Percentiles rank a stretch among this genome's conserved stretches.
phyloP scores from a whole-genome alignment of 1,140 invertebrate species.

The Luehdorfia chinensis region DNA sequence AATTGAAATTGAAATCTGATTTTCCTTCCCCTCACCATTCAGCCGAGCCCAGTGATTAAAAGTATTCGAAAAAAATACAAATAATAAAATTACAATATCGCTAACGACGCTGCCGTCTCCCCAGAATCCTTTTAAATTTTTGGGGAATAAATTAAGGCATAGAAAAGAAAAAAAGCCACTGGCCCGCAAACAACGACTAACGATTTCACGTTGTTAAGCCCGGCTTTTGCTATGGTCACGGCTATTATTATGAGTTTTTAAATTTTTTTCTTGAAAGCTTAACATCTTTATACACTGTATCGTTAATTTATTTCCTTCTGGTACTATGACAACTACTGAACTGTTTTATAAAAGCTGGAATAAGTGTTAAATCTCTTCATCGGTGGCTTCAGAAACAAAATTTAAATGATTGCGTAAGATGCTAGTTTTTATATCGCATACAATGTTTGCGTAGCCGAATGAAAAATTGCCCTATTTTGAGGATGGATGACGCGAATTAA shows the following conservation, averaged over 20 bases:
- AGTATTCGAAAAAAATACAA: conserved; percentile 75
- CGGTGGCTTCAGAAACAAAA: no score
- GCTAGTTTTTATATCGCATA: conserved; percentile 27
- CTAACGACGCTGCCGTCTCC: conserved; percentile 64
- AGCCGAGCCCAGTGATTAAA: conserved; percentile 64
- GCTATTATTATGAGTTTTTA: conserved; percentile 46
- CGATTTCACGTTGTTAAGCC: conserved; percentile 56
- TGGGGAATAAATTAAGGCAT: conserved; percentile 69
- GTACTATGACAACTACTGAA: no score
- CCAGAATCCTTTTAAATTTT: conserved; percentile 74
- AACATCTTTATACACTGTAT: conserved; percentile 6
- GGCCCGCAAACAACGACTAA: conserved; percentile 58
- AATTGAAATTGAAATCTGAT: conserved; percentile 77
- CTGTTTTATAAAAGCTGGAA: no score
- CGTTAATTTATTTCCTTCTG: conserved; percentile 11
- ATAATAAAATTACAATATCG: conserved; percentile 77
- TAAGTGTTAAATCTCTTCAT: no score
- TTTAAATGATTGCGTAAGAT: no score
- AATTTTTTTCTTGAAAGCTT: conserved; percentile 25
- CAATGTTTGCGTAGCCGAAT: conserved; percentile 53
- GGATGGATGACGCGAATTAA: conserved; percentile 75
- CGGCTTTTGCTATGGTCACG: conserved; percentile 40
- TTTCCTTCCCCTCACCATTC: conserved; percentile 54
- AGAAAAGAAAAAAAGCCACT: conserved; percentile 54
- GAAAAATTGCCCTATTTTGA: conserved; percentile 75